Conservation (phyloP, 1,140 invertebrate species). For the Thrips palmi region DNA sequence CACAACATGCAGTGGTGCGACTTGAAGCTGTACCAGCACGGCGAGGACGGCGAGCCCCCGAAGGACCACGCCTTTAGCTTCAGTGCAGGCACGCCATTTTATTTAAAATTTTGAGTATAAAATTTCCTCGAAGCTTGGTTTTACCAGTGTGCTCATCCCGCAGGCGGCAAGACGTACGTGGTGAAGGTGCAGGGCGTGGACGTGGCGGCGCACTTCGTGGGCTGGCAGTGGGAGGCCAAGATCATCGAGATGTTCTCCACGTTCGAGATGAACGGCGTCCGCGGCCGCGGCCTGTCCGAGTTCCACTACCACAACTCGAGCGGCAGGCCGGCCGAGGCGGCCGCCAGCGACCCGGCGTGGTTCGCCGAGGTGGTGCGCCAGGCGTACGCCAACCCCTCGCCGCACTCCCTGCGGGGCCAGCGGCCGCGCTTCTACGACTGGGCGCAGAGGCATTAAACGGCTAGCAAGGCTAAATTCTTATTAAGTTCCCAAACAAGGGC, state of each 20-base stretch:
- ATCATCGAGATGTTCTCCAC: constrained; percentile 26
- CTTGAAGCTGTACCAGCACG: constrained; percentile 39
- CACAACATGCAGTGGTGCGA: constrained; percentile 36
- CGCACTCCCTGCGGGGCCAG: too few relatives aligned
- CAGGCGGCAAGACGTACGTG: neutral
- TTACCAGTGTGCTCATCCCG: too few relatives aligned
- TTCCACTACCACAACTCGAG: constrained; percentile 23
- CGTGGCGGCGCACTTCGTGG: constrained; percentile 26
- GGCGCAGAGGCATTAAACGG: too few relatives aligned
- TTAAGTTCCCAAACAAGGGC: too few relatives aligned
- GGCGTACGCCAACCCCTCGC: too few relatives aligned
- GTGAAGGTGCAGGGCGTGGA: constrained; percentile 21
- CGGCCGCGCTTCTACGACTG: too few relatives aligned
- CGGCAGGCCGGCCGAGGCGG: constrained; percentile 17
- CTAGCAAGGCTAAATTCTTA: too few relatives aligned
- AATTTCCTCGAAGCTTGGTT: too few relatives aligned
- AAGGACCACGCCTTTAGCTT: constrained; percentile 39
- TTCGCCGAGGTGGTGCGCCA: constrained; percentile 7
- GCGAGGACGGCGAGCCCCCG: constrained; percentile 41
- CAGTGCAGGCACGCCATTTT: constrained; percentile 29
- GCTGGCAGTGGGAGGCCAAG: constrained; percentile 28
- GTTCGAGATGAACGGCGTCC: constrained; percentile 24
- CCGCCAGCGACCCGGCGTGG: constrained; percentile 17
- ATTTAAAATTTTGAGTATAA: too few relatives aligned
- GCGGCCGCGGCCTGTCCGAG: constrained; percentile 29